Percentiles rank a stretch among this genome's conserved stretches.
Evolutionary conservation across 2,113 vertebrate species (phyloP).

Genomic region (Hippocampus zosterae): DNA sequence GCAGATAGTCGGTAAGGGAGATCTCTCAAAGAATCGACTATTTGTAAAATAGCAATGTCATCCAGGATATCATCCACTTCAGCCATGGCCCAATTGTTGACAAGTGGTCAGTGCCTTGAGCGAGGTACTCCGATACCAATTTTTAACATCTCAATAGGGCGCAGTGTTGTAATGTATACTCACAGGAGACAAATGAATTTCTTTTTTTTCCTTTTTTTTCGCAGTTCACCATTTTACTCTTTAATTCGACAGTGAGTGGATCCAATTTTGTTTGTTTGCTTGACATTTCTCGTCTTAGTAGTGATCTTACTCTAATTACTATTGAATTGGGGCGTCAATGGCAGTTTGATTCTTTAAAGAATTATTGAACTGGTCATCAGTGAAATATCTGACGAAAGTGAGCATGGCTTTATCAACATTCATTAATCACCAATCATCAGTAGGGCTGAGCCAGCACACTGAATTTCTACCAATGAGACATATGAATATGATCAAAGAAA

Average conservation of each 20-base stretch:
- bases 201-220: neutral
- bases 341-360: slow-evolving; percentile 14
- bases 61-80: neutral
- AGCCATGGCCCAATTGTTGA: neutral
- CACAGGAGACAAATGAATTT: neutral
- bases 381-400: slow-evolving; percentile 16
- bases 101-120: neutral
- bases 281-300: slow-evolving; percentile 15
- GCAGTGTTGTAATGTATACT: neutral
- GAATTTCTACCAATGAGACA: neutral
- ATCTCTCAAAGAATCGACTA: neutral
- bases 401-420: slow-evolving; percentile 4
- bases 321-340: slow-evolving; percentile 30
- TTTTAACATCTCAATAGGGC: too few species aligned
- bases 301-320: slow-evolving; percentile 30
- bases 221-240: neutral
- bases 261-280: neutral
- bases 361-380: slow-evolving; percentile 12
- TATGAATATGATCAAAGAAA: slow-evolving; percentile 4
- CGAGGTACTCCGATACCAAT: too few species aligned
- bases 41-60: neutral
- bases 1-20: neutral
- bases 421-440: slow-evolving; percentile 6
- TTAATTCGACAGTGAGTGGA: neutral
- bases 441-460: neutral